These are phyloP conservation scores for Harpagoxenus sublaevis DNA, from an alignment of 2,888 invertebrate species.

Conservation along the genomic window DNA sequence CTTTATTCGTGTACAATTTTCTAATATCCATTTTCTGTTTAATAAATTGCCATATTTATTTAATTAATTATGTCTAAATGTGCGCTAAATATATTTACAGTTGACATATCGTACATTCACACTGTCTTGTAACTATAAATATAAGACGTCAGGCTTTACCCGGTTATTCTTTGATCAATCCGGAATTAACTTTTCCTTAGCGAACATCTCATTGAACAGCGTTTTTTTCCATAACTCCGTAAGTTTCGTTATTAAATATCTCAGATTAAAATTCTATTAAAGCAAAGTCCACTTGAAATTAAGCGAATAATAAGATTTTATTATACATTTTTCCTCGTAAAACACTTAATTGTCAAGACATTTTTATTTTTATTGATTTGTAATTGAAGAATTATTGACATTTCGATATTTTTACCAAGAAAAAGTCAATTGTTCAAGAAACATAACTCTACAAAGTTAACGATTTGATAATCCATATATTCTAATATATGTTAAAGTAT, in stretches of 20 bases:
- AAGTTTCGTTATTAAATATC: constrained; percentile 33
- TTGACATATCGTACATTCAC: neutral
- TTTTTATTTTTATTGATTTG: constrained; percentile 20
- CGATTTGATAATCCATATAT: neutral
- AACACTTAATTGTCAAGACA: neutral
- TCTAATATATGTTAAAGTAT: neutral
- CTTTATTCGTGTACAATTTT: neutral
- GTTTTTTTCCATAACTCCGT: constrained; percentile 24
- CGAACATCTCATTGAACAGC: constrained; percentile 2
- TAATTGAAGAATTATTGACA: neutral
- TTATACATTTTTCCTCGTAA: constrained; percentile 17
- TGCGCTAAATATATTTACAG: neutral
- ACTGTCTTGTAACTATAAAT: neutral
- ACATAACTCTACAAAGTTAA: neutral
- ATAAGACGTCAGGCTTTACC: constrained; percentile 6
- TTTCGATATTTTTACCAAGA: neutral
- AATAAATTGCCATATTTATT: neutral
- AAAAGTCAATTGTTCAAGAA: neutral
- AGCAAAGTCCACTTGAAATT: constrained; percentile 23
- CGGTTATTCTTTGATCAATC: constrained; percentile 32
- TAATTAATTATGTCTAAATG: neutral
- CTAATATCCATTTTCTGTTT: neutral
- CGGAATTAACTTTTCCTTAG: constrained; percentile 25
- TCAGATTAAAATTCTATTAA: constrained; percentile 42
- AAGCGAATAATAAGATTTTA: constrained; percentile 16